Percentiles rank a stretch among this genome's conserved stretches.
These are phyloP conservation scores for Drosophila athabasca DNA, from an alignment of 1,140 invertebrate species.

Conservation along the genomic window DNA sequence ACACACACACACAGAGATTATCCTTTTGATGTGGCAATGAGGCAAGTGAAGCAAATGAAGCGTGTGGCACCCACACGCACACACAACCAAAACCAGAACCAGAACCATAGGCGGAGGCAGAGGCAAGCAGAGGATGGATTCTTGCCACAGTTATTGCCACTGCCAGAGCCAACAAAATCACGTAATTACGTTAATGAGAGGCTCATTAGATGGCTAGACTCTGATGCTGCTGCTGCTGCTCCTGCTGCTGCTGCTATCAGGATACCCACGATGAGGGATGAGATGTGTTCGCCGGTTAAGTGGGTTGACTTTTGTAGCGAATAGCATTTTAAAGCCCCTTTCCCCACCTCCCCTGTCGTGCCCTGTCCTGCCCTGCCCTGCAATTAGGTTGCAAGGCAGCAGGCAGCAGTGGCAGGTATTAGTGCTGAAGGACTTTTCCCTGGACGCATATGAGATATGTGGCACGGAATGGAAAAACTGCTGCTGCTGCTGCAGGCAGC, in stretches of 20 bases:
- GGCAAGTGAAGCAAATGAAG: slow-evolving; percentile 11
- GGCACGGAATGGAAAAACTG: background rate
- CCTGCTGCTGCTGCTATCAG: slow-evolving; percentile 7
- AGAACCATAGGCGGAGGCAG: no score
- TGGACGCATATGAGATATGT: slow-evolving; percentile 11
- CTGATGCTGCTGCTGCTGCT: slow-evolving; percentile 8
- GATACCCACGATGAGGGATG: background rate
- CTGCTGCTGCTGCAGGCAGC: no score
- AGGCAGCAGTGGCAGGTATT: slow-evolving; percentile 27
- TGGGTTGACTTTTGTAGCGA: slow-evolving; percentile 7
- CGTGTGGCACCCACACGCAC: slow-evolving; percentile 5
- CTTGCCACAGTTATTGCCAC: slow-evolving; percentile 46
- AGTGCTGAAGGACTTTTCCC: slow-evolving; percentile 8
- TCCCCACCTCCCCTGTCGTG: no score
- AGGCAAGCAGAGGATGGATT: slow-evolving; percentile 7
- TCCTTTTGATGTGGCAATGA: slow-evolving; percentile 15
- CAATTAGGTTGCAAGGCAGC: slow-evolving; percentile 32
- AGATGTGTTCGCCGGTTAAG: slow-evolving; percentile 2
- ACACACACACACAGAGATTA: slow-evolving; percentile 19
- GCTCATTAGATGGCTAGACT: slow-evolving; percentile 57
- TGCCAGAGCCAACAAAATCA: slow-evolving; percentile 20
- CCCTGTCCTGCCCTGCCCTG: background rate
- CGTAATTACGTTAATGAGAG: slow-evolving; percentile 75
- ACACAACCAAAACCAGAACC: background rate
- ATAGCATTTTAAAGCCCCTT: slow-evolving; percentile 36